Conservation (phyloP, 2,113 vertebrate species). For the Argyrosomus japonicus region DNA sequence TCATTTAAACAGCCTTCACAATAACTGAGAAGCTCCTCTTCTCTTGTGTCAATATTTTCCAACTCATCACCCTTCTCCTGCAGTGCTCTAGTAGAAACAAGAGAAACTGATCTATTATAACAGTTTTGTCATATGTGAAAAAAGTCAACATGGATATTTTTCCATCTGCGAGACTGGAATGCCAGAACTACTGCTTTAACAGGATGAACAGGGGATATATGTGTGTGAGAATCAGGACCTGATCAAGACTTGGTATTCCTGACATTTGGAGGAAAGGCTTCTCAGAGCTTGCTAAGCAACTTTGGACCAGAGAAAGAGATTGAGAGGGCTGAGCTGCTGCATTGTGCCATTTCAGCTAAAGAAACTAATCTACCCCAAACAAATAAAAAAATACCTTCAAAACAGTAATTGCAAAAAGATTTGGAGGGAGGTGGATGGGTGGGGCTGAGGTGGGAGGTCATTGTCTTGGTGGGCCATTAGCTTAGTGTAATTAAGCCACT, state of each 20-base stretch:
- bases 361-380: constrained; percentile 33
- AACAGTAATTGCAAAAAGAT: constrained; percentile 32
- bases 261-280: constrained; percentile 30
- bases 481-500: constrained; percentile 59
- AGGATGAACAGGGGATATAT: background rate
- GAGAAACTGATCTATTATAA: background rate
- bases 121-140: background rate
- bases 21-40: background rate
- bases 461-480: constrained; percentile 58
- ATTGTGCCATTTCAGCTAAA: constrained; percentile 26
- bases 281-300: constrained; percentile 26
- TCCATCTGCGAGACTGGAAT: background rate
- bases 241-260: constrained; percentile 12
- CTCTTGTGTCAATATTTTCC: constrained; percentile 1
- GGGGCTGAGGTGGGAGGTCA: constrained; percentile 19
- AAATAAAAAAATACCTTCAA: constrained; percentile 25
- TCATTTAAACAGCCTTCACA: constrained; percentile 2
- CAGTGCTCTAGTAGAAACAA: too few species aligned
- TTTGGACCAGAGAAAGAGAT: constrained; percentile 1
- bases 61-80: background rate
- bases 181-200: background rate
- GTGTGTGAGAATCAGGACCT: background rate
- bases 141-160: background rate
- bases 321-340: constrained; percentile 28
- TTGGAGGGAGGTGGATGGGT: constrained; percentile 5